These are phyloP conservation scores for Alaudala cheleensis DNA, from an alignment of 2,113 vertebrate species.

Conservation along the genomic window DNA sequence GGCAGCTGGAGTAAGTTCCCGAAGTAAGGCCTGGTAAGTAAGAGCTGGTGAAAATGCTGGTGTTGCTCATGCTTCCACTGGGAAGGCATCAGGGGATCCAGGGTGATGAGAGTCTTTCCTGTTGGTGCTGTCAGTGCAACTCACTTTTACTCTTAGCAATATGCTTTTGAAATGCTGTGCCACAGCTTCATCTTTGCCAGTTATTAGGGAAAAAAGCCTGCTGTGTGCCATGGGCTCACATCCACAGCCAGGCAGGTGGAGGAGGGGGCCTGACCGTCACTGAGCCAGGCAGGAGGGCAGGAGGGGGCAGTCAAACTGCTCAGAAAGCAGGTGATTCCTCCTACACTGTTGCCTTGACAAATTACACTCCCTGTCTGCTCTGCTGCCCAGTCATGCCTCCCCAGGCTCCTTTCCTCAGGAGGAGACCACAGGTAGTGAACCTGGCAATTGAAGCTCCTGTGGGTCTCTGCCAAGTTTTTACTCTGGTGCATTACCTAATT, in stretches of 20 bases:
- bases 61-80: background rate
- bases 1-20: background rate
- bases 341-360: background rate
- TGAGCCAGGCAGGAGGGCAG: background rate
- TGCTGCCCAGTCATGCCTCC: background rate
- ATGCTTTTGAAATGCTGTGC: background rate
- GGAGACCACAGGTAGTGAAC: background rate
- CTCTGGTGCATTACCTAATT: slow-evolving; percentile 36
- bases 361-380: background rate
- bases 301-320: background rate
- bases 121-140: background rate
- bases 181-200: background rate
- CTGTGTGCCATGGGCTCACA: fast-evolving
- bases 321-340: background rate
- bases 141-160: background rate
- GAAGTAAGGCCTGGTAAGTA: background rate
- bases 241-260: background rate
- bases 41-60: background rate
- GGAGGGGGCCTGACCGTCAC: background rate
- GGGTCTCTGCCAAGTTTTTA: background rate
- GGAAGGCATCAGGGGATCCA: background rate
- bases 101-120: background rate
- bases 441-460: background rate
- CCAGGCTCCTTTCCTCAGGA: background rate
- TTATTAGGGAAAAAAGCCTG: background rate